Conservation (phyloP, 2,113 vertebrate species). For the Lagenorhynchus albirostris region DNA sequence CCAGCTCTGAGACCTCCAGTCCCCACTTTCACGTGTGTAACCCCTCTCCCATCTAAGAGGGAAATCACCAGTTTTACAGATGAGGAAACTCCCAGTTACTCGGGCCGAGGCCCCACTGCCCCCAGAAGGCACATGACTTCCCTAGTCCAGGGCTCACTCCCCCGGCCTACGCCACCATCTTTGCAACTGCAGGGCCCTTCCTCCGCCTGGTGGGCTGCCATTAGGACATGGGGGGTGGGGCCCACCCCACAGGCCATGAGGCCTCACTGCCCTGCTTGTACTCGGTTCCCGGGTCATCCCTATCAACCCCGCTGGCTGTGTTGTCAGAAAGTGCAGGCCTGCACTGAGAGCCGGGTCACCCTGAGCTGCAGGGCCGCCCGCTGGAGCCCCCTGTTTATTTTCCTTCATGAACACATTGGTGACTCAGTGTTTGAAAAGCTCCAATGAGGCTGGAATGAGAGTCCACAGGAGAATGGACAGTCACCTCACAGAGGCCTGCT, state of each 20-base stretch:
- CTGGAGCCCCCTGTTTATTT: slow-evolving; percentile 84
- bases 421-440: slow-evolving; percentile 81
- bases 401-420: slow-evolving; percentile 83
- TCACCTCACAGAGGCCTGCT: slow-evolving; percentile 83
- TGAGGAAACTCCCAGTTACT: background rate
- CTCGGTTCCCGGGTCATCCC: slow-evolving; percentile 53
- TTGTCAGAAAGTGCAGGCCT: slow-evolving; percentile 78
- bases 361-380: slow-evolving; percentile 76
- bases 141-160: background rate
- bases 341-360: slow-evolving; percentile 78
- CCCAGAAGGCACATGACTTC: background rate
- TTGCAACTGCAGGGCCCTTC: slow-evolving; percentile 2
- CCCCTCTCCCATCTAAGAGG: background rate
- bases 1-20: background rate
- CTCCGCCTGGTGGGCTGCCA: slow-evolving; percentile 53
- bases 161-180: background rate
- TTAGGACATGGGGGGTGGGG: background rate
- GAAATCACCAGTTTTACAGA: background rate
- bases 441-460: slow-evolving; percentile 78
- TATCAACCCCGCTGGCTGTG: slow-evolving; percentile 65
- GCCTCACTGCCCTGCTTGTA: slow-evolving; percentile 44
- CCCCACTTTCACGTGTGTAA: background rate
- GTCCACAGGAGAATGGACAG: slow-evolving; percentile 76
- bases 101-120: background rate
- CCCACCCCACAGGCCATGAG: background rate